Evolutionary conservation across 2,113 vertebrate genomes (phyloP).

Genomic region (Gnathonemus longibarbis): DNA sequence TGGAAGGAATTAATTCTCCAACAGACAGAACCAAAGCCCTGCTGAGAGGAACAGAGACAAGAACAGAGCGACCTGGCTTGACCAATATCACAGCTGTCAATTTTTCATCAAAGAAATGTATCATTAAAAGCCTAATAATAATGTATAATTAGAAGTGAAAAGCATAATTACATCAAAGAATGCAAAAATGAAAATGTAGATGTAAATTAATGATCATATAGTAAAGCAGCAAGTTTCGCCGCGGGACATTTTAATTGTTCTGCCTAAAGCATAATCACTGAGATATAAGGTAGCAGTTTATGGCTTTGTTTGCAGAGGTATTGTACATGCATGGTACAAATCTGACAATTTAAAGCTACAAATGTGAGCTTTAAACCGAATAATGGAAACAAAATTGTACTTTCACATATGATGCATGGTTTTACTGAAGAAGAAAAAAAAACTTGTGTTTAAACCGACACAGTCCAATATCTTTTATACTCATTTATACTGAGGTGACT

Average conservation of each 20-base stretch:
- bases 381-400: background rate
- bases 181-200: background rate
- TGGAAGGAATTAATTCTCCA: background rate
- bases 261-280: background rate
- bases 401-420: background rate
- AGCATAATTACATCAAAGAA: background rate
- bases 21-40: no score
- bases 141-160: background rate
- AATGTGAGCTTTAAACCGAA: background rate
- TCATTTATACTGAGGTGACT: background rate
- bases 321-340: background rate
- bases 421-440: background rate
- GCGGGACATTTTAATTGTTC: background rate
- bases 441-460: background rate
- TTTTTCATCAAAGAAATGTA: background rate
- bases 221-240: background rate
- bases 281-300: background rate
- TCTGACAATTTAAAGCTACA: background rate
- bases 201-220: background rate
- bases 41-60: background rate
- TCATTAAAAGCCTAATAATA: background rate
- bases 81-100: background rate
- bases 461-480: background rate
- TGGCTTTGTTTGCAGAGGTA: background rate
- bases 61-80: background rate